Evolutionary conservation across 2,797 vertebrate genomes (phyloP).

Genomic region (Enteromius argenteus): DNA sequence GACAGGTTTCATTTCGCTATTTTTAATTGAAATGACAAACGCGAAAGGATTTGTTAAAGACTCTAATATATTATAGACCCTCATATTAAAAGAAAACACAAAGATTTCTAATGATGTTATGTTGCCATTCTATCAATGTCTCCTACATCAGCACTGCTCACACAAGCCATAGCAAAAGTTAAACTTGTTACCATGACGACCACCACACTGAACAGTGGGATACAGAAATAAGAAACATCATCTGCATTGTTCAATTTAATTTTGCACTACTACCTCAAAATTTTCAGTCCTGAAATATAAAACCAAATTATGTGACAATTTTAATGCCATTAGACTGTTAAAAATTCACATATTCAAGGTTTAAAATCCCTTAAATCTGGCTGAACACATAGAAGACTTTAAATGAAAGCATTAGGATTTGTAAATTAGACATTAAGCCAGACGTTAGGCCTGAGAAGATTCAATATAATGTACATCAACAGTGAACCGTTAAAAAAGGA

Average conservation of each 20-base stretch:
- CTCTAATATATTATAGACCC: neutral
- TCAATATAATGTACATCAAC: conserved; percentile 9
- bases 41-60: neutral
- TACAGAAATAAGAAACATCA: conserved; percentile 58
- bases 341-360: conserved; percentile 55
- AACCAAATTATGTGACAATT: conserved; percentile 49
- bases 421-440: conserved; percentile 69
- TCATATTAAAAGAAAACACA: neutral
- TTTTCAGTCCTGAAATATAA: conserved; percentile 14
- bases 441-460: conserved; percentile 46
- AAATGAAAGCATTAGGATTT: conserved; percentile 65
- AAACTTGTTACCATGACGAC: conserved; percentile 80
- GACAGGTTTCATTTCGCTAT: neutral
- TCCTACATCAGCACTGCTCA: conserved; percentile 71
- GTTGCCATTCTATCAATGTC: conserved; percentile 58
- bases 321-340: conserved; percentile 39
- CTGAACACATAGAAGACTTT: conserved; percentile 43
- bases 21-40: conserved; percentile 15
- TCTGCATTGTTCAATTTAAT: neutral
- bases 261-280: neutral
- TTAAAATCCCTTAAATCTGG: conserved; percentile 57
- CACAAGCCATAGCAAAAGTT: conserved; percentile 81
- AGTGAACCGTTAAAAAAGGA: neutral
- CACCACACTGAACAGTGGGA: conserved; percentile 69
- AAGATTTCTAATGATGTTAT: neutral